Evolutionary conservation across 2,797 vertebrate species (phyloP).

Genomic region (Staurois parvus): DNA sequence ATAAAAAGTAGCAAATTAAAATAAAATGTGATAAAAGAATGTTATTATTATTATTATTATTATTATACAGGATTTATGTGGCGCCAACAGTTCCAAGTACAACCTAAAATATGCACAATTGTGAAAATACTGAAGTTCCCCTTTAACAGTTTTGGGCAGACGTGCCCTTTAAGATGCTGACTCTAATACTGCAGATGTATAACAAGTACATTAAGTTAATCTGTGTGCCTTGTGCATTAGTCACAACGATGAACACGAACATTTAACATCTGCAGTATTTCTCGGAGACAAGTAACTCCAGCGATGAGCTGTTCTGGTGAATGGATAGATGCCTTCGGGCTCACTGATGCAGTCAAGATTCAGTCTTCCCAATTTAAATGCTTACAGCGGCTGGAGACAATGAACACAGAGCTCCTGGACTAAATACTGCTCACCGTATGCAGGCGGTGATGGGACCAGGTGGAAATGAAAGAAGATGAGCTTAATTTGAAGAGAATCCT

Average conservation of each 20-base stretch:
- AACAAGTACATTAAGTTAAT: not conserved
- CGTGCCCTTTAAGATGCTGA: not conserved
- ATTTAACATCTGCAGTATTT: constrained; percentile 10
- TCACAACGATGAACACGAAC: constrained; percentile 6
- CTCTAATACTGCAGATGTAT: not conserved
- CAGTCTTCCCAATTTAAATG: constrained; percentile 31
- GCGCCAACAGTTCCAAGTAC: no score
- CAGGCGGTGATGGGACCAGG: constrained; percentile 18
- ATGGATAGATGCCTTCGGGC: constrained; percentile 17
- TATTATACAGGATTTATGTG: no score
- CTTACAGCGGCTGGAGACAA: constrained; percentile 17
- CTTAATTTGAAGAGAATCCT: constrained; percentile 35
- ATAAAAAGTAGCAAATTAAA: no score
- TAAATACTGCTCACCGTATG: not conserved
- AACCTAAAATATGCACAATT: no score
- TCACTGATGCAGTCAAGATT: not conserved
- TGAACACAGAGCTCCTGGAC: constrained; percentile 16
- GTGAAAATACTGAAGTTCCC: no score
- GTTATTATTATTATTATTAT: no score
- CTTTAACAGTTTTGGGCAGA: no score
- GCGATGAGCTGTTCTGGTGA: not conserved
- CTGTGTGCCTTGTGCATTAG: not conserved
- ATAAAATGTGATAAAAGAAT: no score
- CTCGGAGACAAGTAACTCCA: not conserved
- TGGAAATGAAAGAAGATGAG: constrained; percentile 30